These are phyloP conservation scores for Riparia riparia DNA, from an alignment of 2,113 vertebrate genomes.

Conservation along the genomic window DNA sequence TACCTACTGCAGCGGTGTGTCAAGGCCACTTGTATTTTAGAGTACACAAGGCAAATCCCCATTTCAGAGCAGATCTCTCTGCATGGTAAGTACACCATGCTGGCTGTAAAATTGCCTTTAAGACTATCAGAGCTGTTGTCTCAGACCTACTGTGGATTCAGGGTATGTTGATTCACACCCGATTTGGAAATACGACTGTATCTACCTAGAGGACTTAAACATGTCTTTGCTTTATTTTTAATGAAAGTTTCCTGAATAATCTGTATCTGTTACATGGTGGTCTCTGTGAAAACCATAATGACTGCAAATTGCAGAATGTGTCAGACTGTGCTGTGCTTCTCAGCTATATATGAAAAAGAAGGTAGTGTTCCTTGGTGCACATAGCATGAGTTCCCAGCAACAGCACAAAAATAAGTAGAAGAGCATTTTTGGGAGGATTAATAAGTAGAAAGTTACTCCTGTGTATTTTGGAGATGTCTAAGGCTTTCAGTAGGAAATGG, in stretches of 20 bases:
- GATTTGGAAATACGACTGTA: not conserved
- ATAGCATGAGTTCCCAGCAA: not conserved
- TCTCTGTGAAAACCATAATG: not conserved
- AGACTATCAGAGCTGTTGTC: not conserved
- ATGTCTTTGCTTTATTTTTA: not conserved
- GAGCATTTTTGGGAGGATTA: not conserved
- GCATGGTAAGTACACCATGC: not conserved
- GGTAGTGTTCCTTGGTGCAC: not conserved
- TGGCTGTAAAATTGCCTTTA: not conserved
- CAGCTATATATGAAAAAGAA: not conserved
- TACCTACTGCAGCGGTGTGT: not conserved
- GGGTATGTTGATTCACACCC: not conserved
- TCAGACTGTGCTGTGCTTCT: not conserved
- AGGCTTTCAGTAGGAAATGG: not conserved
- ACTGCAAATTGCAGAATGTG: not conserved
- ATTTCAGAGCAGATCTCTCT: not conserved
- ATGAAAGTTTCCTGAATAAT: not conserved
- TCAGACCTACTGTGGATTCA: not conserved
- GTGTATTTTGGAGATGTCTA: not conserved
- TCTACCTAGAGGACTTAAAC: not conserved
- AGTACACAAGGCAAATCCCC: not conserved
- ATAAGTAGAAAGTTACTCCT: not conserved
- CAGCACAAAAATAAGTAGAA: not conserved
- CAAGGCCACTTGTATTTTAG: not conserved
- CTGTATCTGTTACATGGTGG: not conserved